Base-by-base conservation (phyloP, 1,140 invertebrate genomes). In the Orchesella cincta region DNA sequence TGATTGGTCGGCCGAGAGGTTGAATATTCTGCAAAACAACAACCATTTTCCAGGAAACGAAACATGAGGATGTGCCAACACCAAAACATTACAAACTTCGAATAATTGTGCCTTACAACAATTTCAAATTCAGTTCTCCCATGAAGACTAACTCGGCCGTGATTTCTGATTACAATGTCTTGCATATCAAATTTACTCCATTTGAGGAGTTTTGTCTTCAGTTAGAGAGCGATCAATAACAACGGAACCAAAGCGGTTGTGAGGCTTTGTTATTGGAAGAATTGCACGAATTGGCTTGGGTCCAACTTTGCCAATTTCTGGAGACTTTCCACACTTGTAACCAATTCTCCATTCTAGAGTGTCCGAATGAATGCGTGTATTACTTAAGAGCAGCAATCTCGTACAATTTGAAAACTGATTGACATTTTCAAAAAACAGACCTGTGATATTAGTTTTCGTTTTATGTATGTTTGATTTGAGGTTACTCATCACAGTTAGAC, bases 111-210 rank as follows among this genome's bases (percentile, higher is more conserved):
- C n/a, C n/a, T n/a, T n/a, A n/a, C n/a, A 23, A 57, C 54, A 26
- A 57, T 26, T 57, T 57, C 14, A 57, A 57, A 57, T 26, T 57
- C 8, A 12, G 14, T 26, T 26, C 5, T n/a, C 23, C 23, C 54
- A 16, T 57, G 3, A 12, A 57, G 3, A 23, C 26, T 23, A 12
- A 57, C 14, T 23, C 26, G 54, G 12, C 8, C 54, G 26, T 16
- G 3, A n/a, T 57, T 57, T 23, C 54, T 23, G 5, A 26, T 23
- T 16, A 57, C 5, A 23, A 57, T 26, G 23, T 57, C 54, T 8
- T 57, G 12, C 14, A 57, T 16, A 26, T 71, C 67, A 71, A 34
- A 71, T 71, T 28, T 33, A 28, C 67, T 28, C 67, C 67, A 71
- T 23, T 71, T 71, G n/a, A 46, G 5, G 5, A 5, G 57, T 64